A percentile compares a stretch with the other conserved stretches of the same genome.
Evolutionary conservation across 2,797 vertebrate genomes (phyloP).

Genomic region (Acanthurus lineatus): DNA sequence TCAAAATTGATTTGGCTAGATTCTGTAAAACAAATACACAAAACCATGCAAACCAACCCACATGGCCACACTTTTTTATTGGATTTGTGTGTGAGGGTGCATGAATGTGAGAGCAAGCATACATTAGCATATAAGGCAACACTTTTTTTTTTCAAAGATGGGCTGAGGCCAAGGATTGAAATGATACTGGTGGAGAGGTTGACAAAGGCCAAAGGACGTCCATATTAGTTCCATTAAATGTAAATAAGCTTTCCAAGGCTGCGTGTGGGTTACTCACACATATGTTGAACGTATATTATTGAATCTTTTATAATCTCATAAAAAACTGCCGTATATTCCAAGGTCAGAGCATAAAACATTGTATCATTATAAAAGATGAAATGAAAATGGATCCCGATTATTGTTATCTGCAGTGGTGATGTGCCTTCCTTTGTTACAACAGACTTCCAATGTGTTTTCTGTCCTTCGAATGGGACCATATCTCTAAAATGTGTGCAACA

Average conservation of each 20-base stretch:
- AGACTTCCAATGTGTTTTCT: constrained; percentile 40
- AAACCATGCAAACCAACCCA: background rate
- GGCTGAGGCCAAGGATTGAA: background rate
- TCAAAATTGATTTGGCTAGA: background rate
- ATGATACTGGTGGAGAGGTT: background rate
- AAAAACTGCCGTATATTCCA: constrained; percentile 32
- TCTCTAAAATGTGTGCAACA: constrained; percentile 32
- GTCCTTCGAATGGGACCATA: constrained; percentile 25
- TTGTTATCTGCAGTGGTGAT: constrained; percentile 55
- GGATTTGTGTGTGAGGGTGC: background rate
- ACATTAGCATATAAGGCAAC: background rate
- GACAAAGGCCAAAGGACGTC: background rate
- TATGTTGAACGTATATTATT: constrained; percentile 2
- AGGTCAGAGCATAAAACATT: constrained; percentile 57
- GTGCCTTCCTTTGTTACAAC: constrained; percentile 43
- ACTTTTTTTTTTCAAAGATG: background rate
- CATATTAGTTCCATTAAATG: background rate
- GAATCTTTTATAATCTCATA: background rate
- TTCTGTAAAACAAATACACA: constrained; percentile 4
- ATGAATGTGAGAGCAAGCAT: background rate
- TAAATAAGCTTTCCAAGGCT: constrained; percentile 12
- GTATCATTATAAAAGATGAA: constrained; percentile 61
- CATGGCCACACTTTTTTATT: background rate
- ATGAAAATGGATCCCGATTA: constrained; percentile 51
- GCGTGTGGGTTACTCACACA: background rate